These are phyloP conservation scores for Macrosteles quadrilineatus DNA, from an alignment of 1,140 invertebrate species.

Conservation along the genomic window DNA sequence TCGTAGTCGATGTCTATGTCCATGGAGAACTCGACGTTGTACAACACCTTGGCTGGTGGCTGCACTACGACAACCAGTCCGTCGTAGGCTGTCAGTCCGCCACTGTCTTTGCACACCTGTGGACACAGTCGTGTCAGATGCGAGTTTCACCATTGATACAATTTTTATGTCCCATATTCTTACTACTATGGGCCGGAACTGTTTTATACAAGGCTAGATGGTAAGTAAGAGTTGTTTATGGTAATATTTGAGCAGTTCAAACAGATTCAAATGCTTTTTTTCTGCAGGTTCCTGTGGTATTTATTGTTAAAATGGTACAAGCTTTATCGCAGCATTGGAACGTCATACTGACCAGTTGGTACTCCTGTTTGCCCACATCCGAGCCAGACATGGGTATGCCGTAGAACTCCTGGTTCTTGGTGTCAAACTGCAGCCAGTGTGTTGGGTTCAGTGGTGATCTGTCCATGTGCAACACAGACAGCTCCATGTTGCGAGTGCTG, in stretches of 20 bases:
- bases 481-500: conserved; percentile 67
- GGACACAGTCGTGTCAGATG: neutral
- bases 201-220: no score
- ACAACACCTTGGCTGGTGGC: conserved; percentile 54
- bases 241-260: no score
- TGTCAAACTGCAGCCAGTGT: conserved; percentile 90
- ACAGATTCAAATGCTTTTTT: no score
- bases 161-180: no score
- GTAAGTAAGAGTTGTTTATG: no score
- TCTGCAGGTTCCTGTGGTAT: no score
- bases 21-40: conserved; percentile 76
- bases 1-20: conserved; percentile 70
- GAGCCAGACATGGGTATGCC: conserved; percentile 68
- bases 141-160: no score
- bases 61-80: conserved; percentile 75
- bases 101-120: conserved; percentile 62
- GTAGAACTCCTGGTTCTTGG: conserved; percentile 86
- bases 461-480: conserved; percentile 73
- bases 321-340: no score
- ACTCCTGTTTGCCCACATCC: conserved; percentile 71
- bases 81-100: conserved; percentile 70
- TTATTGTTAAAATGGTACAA: no score
- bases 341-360: conserved; percentile 68
- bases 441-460: conserved; percentile 62
- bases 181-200: no score